phyloP scores from a whole-genome alignment of 2,888 invertebrate species.

The Callimorpha dominula region DNA sequence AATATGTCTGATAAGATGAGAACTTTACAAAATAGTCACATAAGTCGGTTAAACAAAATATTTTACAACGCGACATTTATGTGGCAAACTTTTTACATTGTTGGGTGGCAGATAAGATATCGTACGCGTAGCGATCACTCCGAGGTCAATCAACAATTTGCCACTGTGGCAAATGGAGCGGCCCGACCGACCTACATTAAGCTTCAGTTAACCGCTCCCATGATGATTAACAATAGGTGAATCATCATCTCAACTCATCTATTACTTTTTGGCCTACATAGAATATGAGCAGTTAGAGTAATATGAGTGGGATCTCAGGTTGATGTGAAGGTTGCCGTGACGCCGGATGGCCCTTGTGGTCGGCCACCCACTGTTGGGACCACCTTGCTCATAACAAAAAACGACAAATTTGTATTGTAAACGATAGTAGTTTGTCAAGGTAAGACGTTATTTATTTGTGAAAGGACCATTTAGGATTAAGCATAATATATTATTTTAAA shows the following conservation, averaged over 20 bases:
- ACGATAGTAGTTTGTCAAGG: slow-evolving; percentile 58
- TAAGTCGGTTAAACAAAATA: background rate
- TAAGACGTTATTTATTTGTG: slow-evolving; percentile 48
- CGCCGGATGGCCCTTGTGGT: slow-evolving; percentile 60
- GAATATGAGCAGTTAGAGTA: slow-evolving; percentile 51
- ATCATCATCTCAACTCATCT: slow-evolving; percentile 73
- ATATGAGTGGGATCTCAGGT: slow-evolving; percentile 46
- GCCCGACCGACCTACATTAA: slow-evolving; percentile 82
- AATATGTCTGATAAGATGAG: background rate
- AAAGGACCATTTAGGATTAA: slow-evolving; percentile 44
- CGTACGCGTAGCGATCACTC: slow-evolving; percentile 70
- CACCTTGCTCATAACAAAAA: slow-evolving; percentile 62
- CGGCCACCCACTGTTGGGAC: slow-evolving; percentile 72
- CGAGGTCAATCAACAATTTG: slow-evolving; percentile 84
- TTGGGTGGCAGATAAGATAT: slow-evolving; percentile 75
- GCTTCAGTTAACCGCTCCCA: slow-evolving; percentile 78
- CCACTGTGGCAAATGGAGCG: slow-evolving; percentile 83
- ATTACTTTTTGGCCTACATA: slow-evolving; percentile 65
- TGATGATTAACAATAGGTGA: slow-evolving; percentile 79
- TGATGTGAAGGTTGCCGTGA: slow-evolving; percentile 45
- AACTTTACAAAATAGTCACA: background rate
- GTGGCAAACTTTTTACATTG: slow-evolving; percentile 50
- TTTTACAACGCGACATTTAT: slow-evolving; percentile 26
- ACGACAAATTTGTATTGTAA: slow-evolving; percentile 62
- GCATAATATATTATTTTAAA: too few relatives aligned